phyloP scores from a whole-genome alignment of 2,888 invertebrate genomes.

The Linnaemya vulpina region DNA sequence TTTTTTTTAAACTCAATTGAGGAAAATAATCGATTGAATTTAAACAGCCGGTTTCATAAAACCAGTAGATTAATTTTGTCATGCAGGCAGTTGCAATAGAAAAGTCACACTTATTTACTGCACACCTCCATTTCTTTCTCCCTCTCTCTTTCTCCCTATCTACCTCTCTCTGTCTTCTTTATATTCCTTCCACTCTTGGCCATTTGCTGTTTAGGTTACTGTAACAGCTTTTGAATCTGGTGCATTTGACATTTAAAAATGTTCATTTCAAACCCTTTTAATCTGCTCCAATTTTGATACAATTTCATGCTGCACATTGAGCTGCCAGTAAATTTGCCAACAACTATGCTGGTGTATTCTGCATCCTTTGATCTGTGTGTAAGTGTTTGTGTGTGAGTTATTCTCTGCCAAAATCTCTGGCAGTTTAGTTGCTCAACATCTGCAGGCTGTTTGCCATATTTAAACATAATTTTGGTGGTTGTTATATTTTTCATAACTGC shows the following conservation, averaged over 20 bases:
- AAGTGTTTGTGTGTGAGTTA: not conserved
- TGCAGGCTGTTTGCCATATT: conserved; percentile 5
- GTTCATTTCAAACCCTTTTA: conserved; percentile 18
- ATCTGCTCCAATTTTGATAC: not conserved
- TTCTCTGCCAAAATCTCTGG: not conserved
- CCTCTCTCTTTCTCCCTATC: not conserved
- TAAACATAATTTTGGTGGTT: conserved; percentile 9
- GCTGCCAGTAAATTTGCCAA: not conserved
- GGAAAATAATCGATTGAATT: too few relatives aligned
- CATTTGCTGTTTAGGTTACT: not conserved
- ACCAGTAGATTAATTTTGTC: too few relatives aligned
- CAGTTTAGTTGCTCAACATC: not conserved
- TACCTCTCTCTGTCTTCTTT: not conserved
- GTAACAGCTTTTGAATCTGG: not conserved
- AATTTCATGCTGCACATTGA: not conserved
- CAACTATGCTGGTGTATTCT: not conserved
- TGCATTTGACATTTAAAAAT: conserved; percentile 39
- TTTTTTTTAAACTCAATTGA: too few relatives aligned
- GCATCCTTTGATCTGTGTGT: not conserved
- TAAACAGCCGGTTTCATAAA: too few relatives aligned
- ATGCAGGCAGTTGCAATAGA: too few relatives aligned
- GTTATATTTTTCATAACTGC: not conserved
- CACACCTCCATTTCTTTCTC: too few relatives aligned
- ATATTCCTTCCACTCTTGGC: not conserved
- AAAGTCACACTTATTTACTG: too few relatives aligned